Conservation (phyloP, 37 sponge, comb jelly and placozoan species). For the Ianthella basta region DNA sequence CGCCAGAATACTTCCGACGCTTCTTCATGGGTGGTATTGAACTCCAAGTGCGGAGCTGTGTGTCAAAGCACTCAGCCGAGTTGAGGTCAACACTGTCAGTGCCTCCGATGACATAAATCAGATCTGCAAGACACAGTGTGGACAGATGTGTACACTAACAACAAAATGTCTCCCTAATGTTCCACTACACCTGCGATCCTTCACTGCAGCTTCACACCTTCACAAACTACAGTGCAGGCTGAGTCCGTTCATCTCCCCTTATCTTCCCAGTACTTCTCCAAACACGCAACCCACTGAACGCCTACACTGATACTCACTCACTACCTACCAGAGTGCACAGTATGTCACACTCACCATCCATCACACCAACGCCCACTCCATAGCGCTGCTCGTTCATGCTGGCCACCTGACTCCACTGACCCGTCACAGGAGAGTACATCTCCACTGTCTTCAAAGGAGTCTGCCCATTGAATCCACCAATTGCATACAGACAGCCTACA, state of each 20-base stretch:
- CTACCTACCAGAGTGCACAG: no score
- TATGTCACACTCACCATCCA: conserved; percentile 38
- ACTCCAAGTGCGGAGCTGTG: conserved; percentile 46
- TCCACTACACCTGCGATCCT: background rate
- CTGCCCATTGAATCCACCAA: conserved; percentile 33
- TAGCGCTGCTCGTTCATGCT: conserved; percentile 22
- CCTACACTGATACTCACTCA: conserved; percentile 17
- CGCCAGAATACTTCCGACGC: conserved; percentile 65
- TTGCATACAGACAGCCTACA: conserved; percentile 1
- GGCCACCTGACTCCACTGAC: conserved; percentile 13
- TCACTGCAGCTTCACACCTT: no score
- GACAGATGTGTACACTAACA: background rate
- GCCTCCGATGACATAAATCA: conserved; percentile 71
- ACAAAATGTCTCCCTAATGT: background rate
- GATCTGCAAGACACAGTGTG: conserved; percentile 6
- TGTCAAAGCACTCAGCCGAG: conserved; percentile 65
- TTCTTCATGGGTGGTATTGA: conserved; percentile 45
- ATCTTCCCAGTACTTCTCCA: no score
- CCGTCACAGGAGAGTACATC: background rate
- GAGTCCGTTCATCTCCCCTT: no score
- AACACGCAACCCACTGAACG: background rate
- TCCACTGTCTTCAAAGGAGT: conserved; percentile 27
- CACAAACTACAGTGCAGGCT: no score
- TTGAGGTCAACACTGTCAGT: conserved; percentile 55
- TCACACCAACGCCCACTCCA: conserved; percentile 30